Evolutionary conservation across 2,797 vertebrate species (phyloP), one percentile per base, ranked within the genome.

Genomic region (Myioborus melanocephalus): DNA sequence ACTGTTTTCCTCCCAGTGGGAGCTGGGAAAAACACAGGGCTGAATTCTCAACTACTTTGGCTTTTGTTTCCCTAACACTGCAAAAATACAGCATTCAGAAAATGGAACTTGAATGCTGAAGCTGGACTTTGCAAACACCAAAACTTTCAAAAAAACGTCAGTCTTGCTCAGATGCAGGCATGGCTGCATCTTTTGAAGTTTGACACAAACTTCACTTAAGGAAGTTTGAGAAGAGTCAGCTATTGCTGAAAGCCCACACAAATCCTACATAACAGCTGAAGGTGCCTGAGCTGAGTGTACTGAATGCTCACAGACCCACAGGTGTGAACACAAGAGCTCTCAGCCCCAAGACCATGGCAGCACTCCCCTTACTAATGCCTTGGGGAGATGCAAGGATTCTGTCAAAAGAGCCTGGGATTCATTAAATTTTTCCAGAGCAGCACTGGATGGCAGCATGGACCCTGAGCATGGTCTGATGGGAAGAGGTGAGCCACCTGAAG

Each of bases 41-140:
- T 93, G 95, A 90, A 94, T 96, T 93, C 91, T 70, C 70, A 94
- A 59, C 79, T 69, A 28, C 75, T 94, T 43, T 27, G 59, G 28
- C 43, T 88, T 95, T 94, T 95, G 81, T 91, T 81, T 57, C 80
- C 64, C 56, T 76, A 53, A 66, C 11, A 16, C 56, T 39, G n/a
- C 27, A 66, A 88, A 83, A 84, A 35, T 15, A 47, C 44, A 76
- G 50, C 65, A 73, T 89, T 84, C 57, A 93, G 75, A 37, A 78
- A 63, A 64, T 9, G 37, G 50, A 79, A 59, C 43, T 66, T 72
- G 57, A 18, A 37, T 1, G 6, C 65, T 55, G 44, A 50, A 61
- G 50, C 28, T 73, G 79, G 47, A 46, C 59, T 93, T 91, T 68
- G 46, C 39, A 32, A 69, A 50, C 41, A 75, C 30, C 53, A 53